Evolutionary conservation across 2,888 invertebrate species (phyloP).

Genomic region (Hetaerina titia): DNA sequence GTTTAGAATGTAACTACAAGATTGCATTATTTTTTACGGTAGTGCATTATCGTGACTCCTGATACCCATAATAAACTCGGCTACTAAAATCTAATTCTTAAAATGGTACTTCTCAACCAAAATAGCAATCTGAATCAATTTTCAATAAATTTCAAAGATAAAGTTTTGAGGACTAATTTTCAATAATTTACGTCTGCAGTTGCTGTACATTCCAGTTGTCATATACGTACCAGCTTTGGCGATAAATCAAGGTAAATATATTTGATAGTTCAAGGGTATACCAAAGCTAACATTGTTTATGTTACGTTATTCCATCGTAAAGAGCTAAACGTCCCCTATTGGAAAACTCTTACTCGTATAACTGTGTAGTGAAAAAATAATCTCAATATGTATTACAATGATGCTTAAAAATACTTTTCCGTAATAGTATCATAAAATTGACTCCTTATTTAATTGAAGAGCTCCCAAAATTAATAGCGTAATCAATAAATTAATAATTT

Average conservation of each 20-base stretch:
- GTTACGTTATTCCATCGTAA: not conserved
- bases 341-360: not conserved
- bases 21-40: not conserved
- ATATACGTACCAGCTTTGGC: constrained; percentile 90
- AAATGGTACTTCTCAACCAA: not conserved
- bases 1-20: not conserved
- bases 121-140: not conserved
- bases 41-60: not conserved
- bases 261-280: not conserved
- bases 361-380: not conserved
- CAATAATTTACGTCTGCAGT: constrained; percentile 73
- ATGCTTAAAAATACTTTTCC: not conserved
- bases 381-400: not conserved
- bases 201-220: constrained; percentile 89
- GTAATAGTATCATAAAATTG: not conserved
- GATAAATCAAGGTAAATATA: constrained; percentile 48
- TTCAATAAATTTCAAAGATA: not conserved
- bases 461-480: no score
- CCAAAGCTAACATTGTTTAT: no score
- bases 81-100: not conserved
- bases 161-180: not conserved
- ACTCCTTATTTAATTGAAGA: not conserved
- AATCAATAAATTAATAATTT: no score
- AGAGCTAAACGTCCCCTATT: constrained; percentile 13
- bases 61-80: not conserved